phyloP scores from a whole-genome alignment of 2,113 vertebrate species.

The Ornithorhynchus anatinus region DNA sequence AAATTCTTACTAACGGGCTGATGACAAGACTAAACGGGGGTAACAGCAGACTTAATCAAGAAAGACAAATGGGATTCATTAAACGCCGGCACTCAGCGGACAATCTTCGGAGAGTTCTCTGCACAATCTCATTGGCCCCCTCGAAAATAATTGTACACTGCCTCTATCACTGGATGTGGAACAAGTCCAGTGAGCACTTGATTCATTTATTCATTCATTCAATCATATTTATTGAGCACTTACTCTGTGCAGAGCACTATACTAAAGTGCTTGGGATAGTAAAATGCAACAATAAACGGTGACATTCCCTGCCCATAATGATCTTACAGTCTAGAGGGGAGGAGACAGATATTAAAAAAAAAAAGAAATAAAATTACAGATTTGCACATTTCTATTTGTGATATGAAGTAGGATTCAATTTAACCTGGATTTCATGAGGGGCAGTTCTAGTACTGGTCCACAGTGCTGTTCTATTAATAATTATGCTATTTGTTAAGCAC shows the following conservation, averaged over 20 bases:
- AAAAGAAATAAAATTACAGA: too few relatives aligned
- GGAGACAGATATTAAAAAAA: too few relatives aligned
- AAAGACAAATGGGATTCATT: constrained; percentile 82
- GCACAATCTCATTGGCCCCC: constrained; percentile 61
- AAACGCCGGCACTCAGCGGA: constrained; percentile 69
- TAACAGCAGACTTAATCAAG: constrained; percentile 78
- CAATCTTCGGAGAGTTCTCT: constrained; percentile 71
- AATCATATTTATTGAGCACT: too few relatives aligned
- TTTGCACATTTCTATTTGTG: constrained; percentile 35
- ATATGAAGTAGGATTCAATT: constrained; percentile 39
- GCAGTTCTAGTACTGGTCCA: too few relatives aligned
- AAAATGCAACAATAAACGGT: too few relatives aligned
- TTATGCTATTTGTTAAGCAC: too few relatives aligned
- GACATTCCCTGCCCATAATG: too few relatives aligned
- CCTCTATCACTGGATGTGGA: constrained; percentile 55
- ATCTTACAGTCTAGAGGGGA: too few relatives aligned
- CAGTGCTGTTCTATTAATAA: too few relatives aligned
- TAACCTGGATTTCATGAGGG: not conserved
- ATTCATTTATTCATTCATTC: too few relatives aligned
- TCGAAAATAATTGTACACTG: constrained; percentile 54
- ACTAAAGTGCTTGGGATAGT: too few relatives aligned
- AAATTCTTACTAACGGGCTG: constrained; percentile 72
- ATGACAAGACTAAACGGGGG: constrained; percentile 72
- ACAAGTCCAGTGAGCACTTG: constrained; percentile 39
- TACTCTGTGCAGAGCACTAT: too few relatives aligned